Conservation (phyloP, 2,888 invertebrate genomes). For the Aporophyla nigra region DNA sequence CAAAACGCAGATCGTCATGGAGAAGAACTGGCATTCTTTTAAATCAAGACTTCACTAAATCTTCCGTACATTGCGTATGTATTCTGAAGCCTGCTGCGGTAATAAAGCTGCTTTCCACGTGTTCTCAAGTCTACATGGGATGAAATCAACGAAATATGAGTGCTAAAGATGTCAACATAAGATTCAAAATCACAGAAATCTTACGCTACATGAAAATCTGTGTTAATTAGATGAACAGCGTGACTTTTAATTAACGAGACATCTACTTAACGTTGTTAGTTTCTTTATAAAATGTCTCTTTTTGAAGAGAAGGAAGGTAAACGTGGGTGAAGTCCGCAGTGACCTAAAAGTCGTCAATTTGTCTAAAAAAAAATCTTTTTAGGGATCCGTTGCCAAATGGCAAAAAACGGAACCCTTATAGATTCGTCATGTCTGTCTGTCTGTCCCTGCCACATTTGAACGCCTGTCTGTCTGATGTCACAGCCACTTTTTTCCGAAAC, state of each 20-base stretch:
- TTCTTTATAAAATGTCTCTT: not conserved
- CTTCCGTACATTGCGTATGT: not conserved
- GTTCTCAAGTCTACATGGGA: not conserved
- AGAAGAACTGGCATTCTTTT: not conserved
- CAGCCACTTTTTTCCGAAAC: too few species aligned
- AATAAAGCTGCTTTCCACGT: not conserved
- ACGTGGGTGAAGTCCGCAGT: too few species aligned
- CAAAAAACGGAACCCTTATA: too few species aligned
- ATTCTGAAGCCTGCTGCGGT: not conserved
- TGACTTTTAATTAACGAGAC: not conserved
- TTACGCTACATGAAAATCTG: conserved; percentile 1
- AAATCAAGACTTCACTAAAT: not conserved
- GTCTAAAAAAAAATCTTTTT: too few species aligned
- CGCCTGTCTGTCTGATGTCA: too few species aligned
- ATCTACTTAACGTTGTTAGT: not conserved
- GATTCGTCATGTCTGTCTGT: too few species aligned
- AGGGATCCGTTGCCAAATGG: too few species aligned
- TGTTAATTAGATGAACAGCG: conserved; percentile 11
- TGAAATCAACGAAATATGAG: not conserved
- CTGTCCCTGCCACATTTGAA: too few species aligned
- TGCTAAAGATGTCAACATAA: not conserved
- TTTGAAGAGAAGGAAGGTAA: too few species aligned
- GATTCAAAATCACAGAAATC: not conserved
- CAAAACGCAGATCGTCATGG: not conserved
- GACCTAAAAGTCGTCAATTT: too few species aligned